A percentile compares a stretch with the other conserved stretches of the same genome.
These are phyloP conservation scores for Sprattus sprattus DNA, from an alignment of 2,113 vertebrate genomes.

Conservation along the genomic window DNA sequence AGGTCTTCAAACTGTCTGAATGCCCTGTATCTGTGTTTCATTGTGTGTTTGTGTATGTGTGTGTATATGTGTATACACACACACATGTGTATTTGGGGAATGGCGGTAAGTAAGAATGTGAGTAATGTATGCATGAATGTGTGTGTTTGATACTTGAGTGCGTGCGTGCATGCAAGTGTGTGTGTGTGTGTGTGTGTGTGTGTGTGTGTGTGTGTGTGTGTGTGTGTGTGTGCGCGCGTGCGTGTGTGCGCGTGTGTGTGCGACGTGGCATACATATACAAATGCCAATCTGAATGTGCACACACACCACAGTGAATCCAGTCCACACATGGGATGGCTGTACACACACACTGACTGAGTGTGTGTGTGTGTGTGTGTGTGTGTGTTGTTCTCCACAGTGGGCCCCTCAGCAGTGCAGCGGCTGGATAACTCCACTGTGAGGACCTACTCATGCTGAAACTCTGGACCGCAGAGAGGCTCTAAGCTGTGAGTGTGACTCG, in stretches of 20 bases:
- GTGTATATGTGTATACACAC: not conserved
- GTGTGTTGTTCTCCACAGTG: constrained; percentile 79
- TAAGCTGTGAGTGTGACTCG: constrained; percentile 77
- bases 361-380: constrained; percentile 30
- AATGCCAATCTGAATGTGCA: not conserved
- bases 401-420: constrained; percentile 91
- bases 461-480: constrained; percentile 75
- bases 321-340: not conserved
- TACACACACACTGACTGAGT: not conserved
- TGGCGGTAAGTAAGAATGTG: not conserved
- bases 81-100: not conserved
- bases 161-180: not conserved
- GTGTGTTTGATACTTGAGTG: too few relatives aligned
- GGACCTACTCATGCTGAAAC: constrained; percentile 99
- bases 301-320: not conserved
- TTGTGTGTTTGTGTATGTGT: not conserved
- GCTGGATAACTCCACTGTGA: constrained; percentile 98
- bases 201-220: not conserved
- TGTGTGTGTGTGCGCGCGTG: not conserved
- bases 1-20: too few relatives aligned
- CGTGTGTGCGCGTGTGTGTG: not conserved
- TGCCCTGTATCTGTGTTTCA: too few relatives aligned
- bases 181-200: not conserved
- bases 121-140: not conserved
- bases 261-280: not conserved